Evolutionary conservation across 2,888 invertebrate genomes (phyloP).

Genomic region (Limnephilus marmoratus): DNA sequence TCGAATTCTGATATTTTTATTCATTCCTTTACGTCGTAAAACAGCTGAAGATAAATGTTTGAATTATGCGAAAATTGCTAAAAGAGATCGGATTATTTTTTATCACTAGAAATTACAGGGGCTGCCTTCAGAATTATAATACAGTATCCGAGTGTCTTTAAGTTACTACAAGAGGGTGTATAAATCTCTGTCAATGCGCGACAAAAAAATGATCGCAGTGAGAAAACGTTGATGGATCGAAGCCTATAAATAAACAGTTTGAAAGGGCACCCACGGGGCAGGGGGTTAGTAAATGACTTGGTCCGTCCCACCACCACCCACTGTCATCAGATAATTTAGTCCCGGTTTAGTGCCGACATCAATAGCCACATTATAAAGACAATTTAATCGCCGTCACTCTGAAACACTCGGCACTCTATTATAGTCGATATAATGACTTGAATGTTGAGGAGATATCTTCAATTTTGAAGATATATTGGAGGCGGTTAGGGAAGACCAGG

Average conservation of each 20-base stretch:
- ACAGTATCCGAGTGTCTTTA: not conserved
- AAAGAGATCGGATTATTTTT: not conserved
- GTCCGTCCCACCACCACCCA: not conserved
- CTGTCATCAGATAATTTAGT: conserved; percentile 8
- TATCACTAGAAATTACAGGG: not conserved
- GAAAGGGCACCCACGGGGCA: not conserved
- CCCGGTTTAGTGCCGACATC: conserved; percentile 6
- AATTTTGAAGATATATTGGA: not conserved
- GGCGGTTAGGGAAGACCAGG: not conserved
- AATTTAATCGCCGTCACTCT: not conserved
- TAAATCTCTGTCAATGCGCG: conserved; percentile 2
- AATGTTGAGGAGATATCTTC: not conserved
- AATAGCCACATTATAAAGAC: not conserved
- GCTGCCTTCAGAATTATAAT: not conserved
- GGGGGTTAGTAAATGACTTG: conserved; percentile 7
- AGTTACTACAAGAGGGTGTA: not conserved
- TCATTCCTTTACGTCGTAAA: not conserved
- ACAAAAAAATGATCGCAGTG: not conserved
- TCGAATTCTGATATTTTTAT: not conserved
- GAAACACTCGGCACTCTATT: conserved; percentile 2
- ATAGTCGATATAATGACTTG: not conserved
- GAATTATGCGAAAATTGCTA: not conserved
- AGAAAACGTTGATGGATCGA: conserved; percentile 28
- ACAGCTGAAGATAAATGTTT: not conserved
- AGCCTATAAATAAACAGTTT: not conserved